phyloP scores from a whole-genome alignment of 2,113 vertebrate genomes.

The Parotia lawesii region DNA sequence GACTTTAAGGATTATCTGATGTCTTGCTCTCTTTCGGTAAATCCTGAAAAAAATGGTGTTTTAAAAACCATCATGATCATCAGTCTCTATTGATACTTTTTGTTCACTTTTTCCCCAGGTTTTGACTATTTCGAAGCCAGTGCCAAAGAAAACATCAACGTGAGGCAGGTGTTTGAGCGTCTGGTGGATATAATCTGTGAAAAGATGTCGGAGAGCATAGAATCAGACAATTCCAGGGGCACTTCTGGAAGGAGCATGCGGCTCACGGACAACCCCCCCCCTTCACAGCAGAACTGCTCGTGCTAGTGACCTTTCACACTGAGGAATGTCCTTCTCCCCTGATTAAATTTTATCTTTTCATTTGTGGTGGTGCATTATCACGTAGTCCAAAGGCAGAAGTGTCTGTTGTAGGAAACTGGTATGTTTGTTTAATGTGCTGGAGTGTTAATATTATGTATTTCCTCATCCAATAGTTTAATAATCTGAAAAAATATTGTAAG shows the following conservation, averaged over 20 bases:
- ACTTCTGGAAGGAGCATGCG: constrained; percentile 80
- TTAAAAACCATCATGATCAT: not conserved
- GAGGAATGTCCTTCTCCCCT: not conserved
- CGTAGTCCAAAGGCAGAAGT: constrained; percentile 16
- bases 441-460: constrained; percentile 13
- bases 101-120: constrained; percentile 67
- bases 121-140: constrained; percentile 97
- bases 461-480: not conserved
- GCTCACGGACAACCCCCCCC: constrained; percentile 85
- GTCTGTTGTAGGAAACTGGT: constrained; percentile 17
- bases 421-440: constrained; percentile 22
- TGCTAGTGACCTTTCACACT: constrained; percentile 73
- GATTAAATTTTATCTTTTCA: not conserved
- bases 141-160: constrained; percentile 97
- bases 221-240: constrained; percentile 80
- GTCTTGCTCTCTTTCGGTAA: not conserved
- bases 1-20: not conserved
- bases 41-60: not conserved
- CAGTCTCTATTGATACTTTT: not conserved
- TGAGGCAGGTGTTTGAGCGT: constrained; percentile 94
- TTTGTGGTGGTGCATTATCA: not conserved
- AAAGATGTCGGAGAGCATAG: constrained; percentile 94
- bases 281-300: constrained; percentile 90
- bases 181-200: constrained; percentile 97
- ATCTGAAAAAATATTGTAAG: not conserved